A percentile compares a stretch with the other conserved stretches of the same genome.
phyloP scores from a whole-genome alignment of 2,888 invertebrate genomes.

The Sinopyrophorus schimmeli region DNA sequence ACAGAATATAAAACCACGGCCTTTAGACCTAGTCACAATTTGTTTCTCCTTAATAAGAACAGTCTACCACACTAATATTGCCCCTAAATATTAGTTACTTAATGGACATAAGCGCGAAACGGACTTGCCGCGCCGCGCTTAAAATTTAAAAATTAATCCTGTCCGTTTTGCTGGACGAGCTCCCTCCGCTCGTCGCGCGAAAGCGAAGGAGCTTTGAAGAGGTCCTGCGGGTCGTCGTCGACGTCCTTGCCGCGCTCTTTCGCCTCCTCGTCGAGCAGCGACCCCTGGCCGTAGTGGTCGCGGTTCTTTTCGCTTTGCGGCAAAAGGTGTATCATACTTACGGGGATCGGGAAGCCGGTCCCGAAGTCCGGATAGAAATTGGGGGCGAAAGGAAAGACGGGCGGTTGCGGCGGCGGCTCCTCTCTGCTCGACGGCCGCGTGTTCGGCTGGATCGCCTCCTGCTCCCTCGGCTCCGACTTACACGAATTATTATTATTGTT shows the following conservation, averaged over 20 bases:
- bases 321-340: conserved; percentile 82
- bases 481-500: conserved; percentile 64
- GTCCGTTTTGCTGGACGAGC: conserved; percentile 76
- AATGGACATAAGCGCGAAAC: conserved; percentile 28
- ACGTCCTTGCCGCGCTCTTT: conserved; percentile 42
- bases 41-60: conserved; percentile 32
- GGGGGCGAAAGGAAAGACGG: conserved; percentile 78
- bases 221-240: conserved; percentile 50
- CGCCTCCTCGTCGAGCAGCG: conserved; percentile 60
- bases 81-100: conserved; percentile 44
- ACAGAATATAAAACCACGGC: conserved; percentile 38
- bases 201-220: conserved; percentile 59
- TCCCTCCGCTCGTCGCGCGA: conserved; percentile 66
- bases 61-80: conserved; percentile 51
- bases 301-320: conserved; percentile 78
- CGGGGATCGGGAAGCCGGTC: conserved; percentile 78
- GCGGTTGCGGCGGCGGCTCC: conserved; percentile 56
- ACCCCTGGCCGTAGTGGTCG: conserved; percentile 63
- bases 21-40: conserved; percentile 32
- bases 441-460: conserved; percentile 49
- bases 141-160: no score
- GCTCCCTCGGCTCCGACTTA: conserved; percentile 50
- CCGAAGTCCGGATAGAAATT: conserved; percentile 83
- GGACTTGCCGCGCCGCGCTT: conserved; percentile 30
- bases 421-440: conserved; percentile 69